Base-by-base conservation (phyloP, 2,888 invertebrate genomes). In the Dione juno region DNA sequence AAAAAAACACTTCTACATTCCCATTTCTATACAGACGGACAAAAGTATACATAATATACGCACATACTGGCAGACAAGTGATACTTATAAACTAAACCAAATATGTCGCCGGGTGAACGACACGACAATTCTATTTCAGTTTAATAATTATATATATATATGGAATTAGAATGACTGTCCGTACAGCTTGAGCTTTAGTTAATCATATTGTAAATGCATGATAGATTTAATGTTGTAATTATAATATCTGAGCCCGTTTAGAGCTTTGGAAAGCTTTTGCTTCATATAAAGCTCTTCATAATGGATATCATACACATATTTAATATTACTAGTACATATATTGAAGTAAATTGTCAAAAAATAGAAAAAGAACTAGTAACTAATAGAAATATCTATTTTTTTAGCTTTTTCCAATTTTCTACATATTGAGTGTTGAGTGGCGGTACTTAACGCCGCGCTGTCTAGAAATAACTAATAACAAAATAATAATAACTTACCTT, bases 101-200 rank as follows among this genome's bases (percentile, higher is more conserved):
- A 77, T 77, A 77, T 77, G 79, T 79, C 79, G 77, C 73, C 74
- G 80, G 80, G 80, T 81, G 77, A 81, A 81, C 77, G 80, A 79
- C 80, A 76, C 76, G 73, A 61, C 68, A 63, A 37, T 67, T 77
- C 80, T 81, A 80, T 81, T 81, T 80, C 77, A 75, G 81, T 72
- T 65, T 69, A 74, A 76, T 77, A 77, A 79, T 79, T 79, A 77
- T 79, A 78, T 73, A 59, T 75, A 78, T 45, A 28, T 75, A 78
- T 35, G 48, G 43, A 59, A 61, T 63, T 77, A 76, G 78, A 77
- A 75, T 70, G 70, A 68, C 65, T 65, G 71, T 66, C 67, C 65
- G 67, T 54, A 70, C 57, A 67, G 43, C 16, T 54, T 48, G 45
- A 57, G 64, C 67, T 67, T 67, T 58, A 67, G 43, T 28, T 61